Percentiles rank a stretch among this genome's conserved stretches.
Evolutionary conservation across 2,113 vertebrate genomes (phyloP).

Genomic region (Gavia stellata): DNA sequence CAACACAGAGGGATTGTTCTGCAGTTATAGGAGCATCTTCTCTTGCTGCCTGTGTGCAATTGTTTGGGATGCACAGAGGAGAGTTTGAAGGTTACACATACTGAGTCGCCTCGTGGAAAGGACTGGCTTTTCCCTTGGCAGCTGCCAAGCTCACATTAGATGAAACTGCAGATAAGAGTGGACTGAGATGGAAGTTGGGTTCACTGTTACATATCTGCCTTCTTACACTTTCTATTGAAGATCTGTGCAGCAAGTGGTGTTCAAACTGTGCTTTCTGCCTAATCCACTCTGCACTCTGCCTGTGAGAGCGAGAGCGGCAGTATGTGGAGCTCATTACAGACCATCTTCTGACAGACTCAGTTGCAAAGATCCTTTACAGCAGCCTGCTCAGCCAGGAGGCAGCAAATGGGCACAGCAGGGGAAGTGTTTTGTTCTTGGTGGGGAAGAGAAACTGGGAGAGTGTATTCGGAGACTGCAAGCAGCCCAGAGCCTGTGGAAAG

Average conservation of each 20-base stretch:
- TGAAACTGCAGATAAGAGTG: neutral
- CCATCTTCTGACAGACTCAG: neutral
- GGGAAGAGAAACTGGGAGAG: neutral
- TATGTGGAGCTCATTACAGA: neutral
- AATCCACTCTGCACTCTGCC: neutral
- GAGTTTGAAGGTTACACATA: neutral
- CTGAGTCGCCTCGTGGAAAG: neutral
- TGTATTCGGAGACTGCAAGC: neutral
- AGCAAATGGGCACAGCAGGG: conserved; percentile 54
- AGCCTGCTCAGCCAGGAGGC: conserved; percentile 2
- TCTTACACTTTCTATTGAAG: conserved; percentile 2
- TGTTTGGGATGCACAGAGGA: conserved; percentile 14
- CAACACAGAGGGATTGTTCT: conserved; percentile 5
- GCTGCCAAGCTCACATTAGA: neutral
- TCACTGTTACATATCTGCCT: neutral
- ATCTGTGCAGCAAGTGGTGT: neutral
- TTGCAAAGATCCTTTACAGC: conserved; percentile 26
- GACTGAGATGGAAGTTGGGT: conserved; percentile 7
- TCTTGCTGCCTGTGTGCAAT: neutral
- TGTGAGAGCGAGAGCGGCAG: neutral
- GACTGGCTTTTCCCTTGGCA: neutral
- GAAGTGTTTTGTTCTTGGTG: conserved; percentile 43
- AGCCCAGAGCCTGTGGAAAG: neutral
- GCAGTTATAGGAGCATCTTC: neutral
- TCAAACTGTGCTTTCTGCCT: conserved; percentile 45